Evolutionary conservation across 2,888 invertebrate genomes (phyloP).

Genomic region (Synanthedon andrenaeformis): DNA sequence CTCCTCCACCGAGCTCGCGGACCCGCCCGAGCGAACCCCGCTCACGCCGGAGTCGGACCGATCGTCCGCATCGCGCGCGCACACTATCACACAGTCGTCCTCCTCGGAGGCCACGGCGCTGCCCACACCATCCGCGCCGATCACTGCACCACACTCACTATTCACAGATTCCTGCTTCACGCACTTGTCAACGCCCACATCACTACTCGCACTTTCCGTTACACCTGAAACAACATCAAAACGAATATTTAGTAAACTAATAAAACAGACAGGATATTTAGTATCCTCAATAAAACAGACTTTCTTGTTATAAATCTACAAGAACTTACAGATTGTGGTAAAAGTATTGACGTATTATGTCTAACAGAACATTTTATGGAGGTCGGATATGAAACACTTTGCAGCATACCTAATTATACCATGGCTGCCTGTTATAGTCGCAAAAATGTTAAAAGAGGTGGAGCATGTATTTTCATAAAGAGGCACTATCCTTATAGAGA

Average conservation of each 20-base stretch:
- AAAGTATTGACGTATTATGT: too few species aligned
- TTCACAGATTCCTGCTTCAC: constrained; percentile 49
- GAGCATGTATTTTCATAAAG: too few species aligned
- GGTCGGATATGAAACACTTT: too few species aligned
- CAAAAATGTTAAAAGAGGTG: too few species aligned
- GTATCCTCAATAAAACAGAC: too few species aligned
- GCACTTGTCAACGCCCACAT: constrained; percentile 59
- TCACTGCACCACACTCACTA: constrained; percentile 49
- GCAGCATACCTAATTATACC: too few species aligned
- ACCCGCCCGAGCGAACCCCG: constrained; percentile 77
- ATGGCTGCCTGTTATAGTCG: too few species aligned
- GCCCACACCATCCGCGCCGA: constrained; percentile 63
- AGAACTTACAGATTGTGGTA: too few species aligned
- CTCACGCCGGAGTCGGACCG: constrained; percentile 80
- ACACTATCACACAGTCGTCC: constrained; percentile 76
- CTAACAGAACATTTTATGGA: too few species aligned
- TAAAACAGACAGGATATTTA: too few species aligned
- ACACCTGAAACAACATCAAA: constrained; percentile 51
- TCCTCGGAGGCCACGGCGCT: constrained; percentile 71
- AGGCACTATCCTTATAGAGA: too few species aligned
- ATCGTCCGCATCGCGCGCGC: constrained; percentile 69
- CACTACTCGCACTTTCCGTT: constrained; percentile 51
- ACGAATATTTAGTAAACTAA: constrained; percentile 8
- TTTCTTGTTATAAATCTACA: too few species aligned
- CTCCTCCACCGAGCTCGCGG: constrained; percentile 82